A percentile compares a stretch with the other conserved stretches of the same genome.
Evolutionary conservation across 2,888 invertebrate species (phyloP).

Genomic region (Apamea crenata): DNA sequence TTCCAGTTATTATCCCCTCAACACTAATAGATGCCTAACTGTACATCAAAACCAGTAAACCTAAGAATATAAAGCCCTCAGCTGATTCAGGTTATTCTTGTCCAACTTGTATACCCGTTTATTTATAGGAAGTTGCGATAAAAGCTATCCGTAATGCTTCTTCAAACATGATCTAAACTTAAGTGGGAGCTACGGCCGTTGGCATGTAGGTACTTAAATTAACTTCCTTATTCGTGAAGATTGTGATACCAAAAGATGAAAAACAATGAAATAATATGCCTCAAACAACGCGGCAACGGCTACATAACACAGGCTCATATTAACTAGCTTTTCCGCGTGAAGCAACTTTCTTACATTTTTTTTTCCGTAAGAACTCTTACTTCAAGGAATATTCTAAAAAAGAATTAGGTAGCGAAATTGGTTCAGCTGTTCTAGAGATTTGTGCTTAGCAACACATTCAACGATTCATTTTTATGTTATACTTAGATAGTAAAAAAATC

Average conservation of each 20-base stretch:
- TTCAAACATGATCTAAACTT: constrained; percentile 35
- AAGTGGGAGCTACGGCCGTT: constrained; percentile 3
- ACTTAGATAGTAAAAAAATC: background rate
- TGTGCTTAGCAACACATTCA: too few species aligned
- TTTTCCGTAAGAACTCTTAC: too few species aligned
- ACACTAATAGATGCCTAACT: constrained; percentile 35
- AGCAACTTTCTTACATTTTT: too few species aligned
- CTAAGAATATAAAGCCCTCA: constrained; percentile 38
- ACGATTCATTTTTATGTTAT: too few species aligned
- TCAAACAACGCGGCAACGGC: background rate
- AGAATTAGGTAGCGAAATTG: too few species aligned
- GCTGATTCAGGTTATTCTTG: constrained; percentile 48
- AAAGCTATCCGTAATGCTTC: constrained; percentile 41
- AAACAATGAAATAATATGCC: background rate
- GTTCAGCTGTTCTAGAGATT: too few species aligned
- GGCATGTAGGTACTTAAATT: constrained; percentile 1
- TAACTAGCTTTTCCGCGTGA: too few species aligned
- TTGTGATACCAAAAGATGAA: background rate
- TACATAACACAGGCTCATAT: too few species aligned
- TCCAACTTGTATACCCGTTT: constrained; percentile 45
- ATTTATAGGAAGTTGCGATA: constrained; percentile 49
- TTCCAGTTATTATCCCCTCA: constrained; percentile 9
- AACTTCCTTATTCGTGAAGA: constrained; percentile 18
- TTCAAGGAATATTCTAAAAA: too few species aligned
- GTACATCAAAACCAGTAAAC: constrained; percentile 46